Percentiles rank a stretch among this genome's conserved stretches.
These are phyloP conservation scores for Limanda limanda DNA, from an alignment of 2,113 vertebrate genomes.

Conservation along the genomic window DNA sequence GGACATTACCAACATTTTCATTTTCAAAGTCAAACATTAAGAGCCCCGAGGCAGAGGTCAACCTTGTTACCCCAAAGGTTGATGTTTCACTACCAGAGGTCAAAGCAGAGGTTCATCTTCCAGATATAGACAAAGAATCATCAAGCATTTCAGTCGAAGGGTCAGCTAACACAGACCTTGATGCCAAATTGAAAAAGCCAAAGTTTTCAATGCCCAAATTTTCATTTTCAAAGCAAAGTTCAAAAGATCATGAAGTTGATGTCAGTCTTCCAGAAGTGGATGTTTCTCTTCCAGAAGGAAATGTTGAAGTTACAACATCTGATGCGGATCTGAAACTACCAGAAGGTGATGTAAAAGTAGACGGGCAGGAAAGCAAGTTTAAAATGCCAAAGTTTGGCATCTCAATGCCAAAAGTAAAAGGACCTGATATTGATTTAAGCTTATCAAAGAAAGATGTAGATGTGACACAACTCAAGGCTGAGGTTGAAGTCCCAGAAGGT, in stretches of 20 bases:
- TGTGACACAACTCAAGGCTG: slow-evolving; percentile 24
- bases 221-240: slow-evolving; percentile 72
- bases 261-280: slow-evolving; percentile 51
- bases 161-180: slow-evolving; percentile 29
- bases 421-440: slow-evolving; percentile 28
- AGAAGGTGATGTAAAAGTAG: slow-evolving; percentile 40
- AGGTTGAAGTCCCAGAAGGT: slow-evolving; percentile 57
- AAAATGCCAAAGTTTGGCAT: slow-evolving; percentile 64
- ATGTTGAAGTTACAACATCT: slow-evolving; percentile 43
- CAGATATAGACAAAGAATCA: slow-evolving; percentile 27
- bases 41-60: slow-evolving; percentile 40
- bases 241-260: slow-evolving; percentile 54
- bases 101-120: slow-evolving; percentile 35
- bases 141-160: slow-evolving; percentile 24
- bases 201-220: slow-evolving; percentile 70
- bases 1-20: slow-evolving; percentile 71
- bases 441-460: slow-evolving; percentile 23
- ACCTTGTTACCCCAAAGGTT: slow-evolving; percentile 32
- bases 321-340: slow-evolving; percentile 34
- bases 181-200: slow-evolving; percentile 59
- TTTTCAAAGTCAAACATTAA: slow-evolving; percentile 65
- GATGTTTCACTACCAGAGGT: slow-evolving; percentile 39
- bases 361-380: slow-evolving; percentile 41
- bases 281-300: slow-evolving; percentile 12
- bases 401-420: slow-evolving; percentile 44